Evolutionary conservation across 1,140 invertebrate species (phyloP), one percentile per base, ranked within the genome.

Genomic region (Amyelois transitella): DNA sequence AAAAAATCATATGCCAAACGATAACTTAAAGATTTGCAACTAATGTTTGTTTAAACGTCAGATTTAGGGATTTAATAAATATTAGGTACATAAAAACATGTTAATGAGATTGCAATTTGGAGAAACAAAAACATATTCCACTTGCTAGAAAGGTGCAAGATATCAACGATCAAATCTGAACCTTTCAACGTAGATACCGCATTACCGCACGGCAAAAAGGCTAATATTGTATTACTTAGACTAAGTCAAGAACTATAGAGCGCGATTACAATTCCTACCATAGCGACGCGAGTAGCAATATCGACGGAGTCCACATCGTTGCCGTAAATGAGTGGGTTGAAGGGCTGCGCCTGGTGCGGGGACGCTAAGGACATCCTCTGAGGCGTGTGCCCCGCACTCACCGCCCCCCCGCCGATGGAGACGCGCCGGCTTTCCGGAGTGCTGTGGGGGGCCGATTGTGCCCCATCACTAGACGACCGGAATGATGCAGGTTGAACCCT

Each of bases 291-390:
- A 0, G 97, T 99, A 2, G 98, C 98, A n/a, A 99, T 93, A 89
- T 99, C 99, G 0, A 99, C 97, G 0, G 97, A 98, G 86, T 99
- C 98, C 1, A 99, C 95, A 85, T 99, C 98, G 77, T 97, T 98
- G 14, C 97, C 97, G 79, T 97, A 97, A 62, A 98, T 97, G 60
- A 98, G 94, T 0, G 96, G 96, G 89, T 97, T 97, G 69, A 88
- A 85, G 3, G 82, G 78, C 64, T 86, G 85, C 21, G 75, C 53
- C 28, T 72, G 65, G 45, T 77, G 77, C 5, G 78, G 75, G 8
- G 77, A 67, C 45, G 79, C 81, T 3, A 84, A 67, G 28, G 84
- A 81, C 50, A 77, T 70, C 5, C 79, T 62, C 55, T 73, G 76
- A 17, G 68, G 60, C 43, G 81, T 71, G 58, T 72, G 69, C 5